Evolutionary conservation across 2,113 vertebrate genomes (phyloP).

Genomic region (Oenanthe melanoleuca): DNA sequence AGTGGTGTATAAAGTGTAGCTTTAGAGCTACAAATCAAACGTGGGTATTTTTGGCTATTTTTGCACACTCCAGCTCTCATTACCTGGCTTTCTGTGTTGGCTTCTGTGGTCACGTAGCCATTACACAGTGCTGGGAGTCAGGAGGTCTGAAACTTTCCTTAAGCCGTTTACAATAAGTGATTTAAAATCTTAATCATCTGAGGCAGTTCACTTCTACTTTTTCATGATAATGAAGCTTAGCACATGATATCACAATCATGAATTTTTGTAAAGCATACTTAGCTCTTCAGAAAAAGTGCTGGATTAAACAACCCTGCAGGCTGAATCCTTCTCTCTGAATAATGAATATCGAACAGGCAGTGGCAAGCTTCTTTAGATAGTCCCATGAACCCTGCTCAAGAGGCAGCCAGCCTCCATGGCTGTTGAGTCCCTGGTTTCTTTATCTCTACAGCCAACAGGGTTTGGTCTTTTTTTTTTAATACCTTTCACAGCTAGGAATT

Average conservation of each 20-base stretch:
- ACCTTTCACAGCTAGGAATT: slow-evolving; percentile 24
- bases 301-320: slow-evolving; percentile 63
- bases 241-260: slow-evolving; percentile 58
- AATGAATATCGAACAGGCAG: slow-evolving; percentile 11
- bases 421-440: slow-evolving; percentile 5
- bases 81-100: background rate
- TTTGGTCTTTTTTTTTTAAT: background rate
- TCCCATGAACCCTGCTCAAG: slow-evolving; percentile 18
- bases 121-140: background rate
- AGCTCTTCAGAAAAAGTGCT: slow-evolving; percentile 56
- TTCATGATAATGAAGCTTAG: slow-evolving; percentile 68
- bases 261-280: slow-evolving; percentile 63
- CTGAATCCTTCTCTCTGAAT: slow-evolving; percentile 55
- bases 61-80: background rate
- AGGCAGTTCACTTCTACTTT: slow-evolving; percentile 60
- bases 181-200: slow-evolving; percentile 66
- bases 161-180: slow-evolving; percentile 55
- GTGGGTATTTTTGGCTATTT: background rate
- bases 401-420: background rate
- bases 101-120: background rate
- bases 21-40: background rate
- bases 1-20: background rate
- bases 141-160: slow-evolving; percentile 54
- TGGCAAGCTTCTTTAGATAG: slow-evolving; percentile 46
- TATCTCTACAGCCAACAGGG: slow-evolving; percentile 32